These are phyloP conservation scores for Platichthys flesus DNA, from an alignment of 2,113 vertebrate genomes.

Conservation along the genomic window DNA sequence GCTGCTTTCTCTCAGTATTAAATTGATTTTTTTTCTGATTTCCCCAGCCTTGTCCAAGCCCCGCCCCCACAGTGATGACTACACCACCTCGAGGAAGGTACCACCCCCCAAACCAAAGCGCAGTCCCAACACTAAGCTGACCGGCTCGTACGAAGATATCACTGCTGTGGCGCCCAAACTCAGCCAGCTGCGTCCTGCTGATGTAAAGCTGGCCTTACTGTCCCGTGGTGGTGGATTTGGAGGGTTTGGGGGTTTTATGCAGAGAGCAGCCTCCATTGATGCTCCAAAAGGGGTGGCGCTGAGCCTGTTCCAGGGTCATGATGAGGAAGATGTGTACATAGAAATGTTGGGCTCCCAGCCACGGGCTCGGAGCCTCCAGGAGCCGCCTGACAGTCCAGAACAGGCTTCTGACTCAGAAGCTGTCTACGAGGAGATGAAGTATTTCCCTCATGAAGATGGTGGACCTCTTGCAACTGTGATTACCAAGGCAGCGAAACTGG, in stretches of 20 bases:
- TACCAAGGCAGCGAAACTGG: constrained; percentile 65
- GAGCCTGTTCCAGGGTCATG: constrained; percentile 80
- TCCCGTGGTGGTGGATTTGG: constrained; percentile 75
- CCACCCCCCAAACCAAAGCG: constrained; percentile 96
- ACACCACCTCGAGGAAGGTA: constrained; percentile 95
- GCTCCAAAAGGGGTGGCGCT: constrained; percentile 74
- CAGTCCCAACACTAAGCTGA: constrained; percentile 94
- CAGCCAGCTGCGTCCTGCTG: constrained; percentile 81
- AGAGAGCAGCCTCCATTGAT: constrained; percentile 81
- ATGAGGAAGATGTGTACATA: constrained; percentile 93
- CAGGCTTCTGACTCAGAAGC: constrained; percentile 84
- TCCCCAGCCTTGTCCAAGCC: constrained; percentile 87
- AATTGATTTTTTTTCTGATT: constrained; percentile 19
- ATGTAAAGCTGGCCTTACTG: constrained; percentile 79
- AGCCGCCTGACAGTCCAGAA: constrained; percentile 83
- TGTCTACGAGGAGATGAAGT: constrained; percentile 98
- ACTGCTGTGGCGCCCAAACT: constrained; percentile 75
- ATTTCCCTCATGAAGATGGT: constrained; percentile 85
- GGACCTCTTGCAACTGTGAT: constrained; percentile 41
- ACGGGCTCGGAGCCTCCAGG: constrained; percentile 76
- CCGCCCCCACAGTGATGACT: constrained; percentile 96
- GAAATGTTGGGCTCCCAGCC: constrained; percentile 91
- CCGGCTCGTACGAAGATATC: constrained; percentile 95
- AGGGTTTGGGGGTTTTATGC: constrained; percentile 71
- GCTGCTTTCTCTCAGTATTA: constrained; percentile 13